These are phyloP conservation scores for Oligia latruncula DNA, from an alignment of 2,888 invertebrate genomes.

Conservation along the genomic window DNA sequence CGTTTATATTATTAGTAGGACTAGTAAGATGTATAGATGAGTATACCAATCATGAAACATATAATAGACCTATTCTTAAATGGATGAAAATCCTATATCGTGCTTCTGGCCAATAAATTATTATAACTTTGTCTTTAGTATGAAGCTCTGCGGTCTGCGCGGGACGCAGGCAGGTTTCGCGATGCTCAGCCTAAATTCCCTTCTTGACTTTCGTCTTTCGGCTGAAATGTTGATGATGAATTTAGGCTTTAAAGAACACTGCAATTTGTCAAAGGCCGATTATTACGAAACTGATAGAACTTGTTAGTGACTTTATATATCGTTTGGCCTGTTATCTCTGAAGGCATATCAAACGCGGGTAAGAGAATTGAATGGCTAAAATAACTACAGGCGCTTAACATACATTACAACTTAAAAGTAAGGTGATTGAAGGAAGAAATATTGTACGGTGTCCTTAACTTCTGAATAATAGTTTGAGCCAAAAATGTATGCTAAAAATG, in stretches of 20 bases:
- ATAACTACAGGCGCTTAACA: conserved; percentile 38
- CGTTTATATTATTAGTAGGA: too few relatives aligned
- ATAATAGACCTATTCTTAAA: too few relatives aligned
- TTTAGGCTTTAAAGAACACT: background rate
- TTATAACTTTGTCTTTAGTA: too few relatives aligned
- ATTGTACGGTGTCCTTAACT: background rate
- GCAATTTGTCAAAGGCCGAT: too few relatives aligned
- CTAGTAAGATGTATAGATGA: too few relatives aligned
- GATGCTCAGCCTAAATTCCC: too few relatives aligned
- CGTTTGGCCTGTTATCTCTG: background rate
- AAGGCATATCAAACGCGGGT: background rate
- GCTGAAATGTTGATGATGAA: background rate
- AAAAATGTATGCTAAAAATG: background rate
- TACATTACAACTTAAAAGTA: background rate
- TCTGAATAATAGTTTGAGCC: background rate
- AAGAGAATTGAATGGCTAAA: background rate
- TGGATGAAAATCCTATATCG: too few relatives aligned
- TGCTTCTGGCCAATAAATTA: too few relatives aligned
- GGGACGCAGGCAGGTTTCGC: too few relatives aligned
- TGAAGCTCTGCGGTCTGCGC: too few relatives aligned
- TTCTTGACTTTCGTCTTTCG: background rate
- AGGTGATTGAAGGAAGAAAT: background rate
- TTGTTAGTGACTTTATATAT: background rate
- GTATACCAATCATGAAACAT: too few relatives aligned
- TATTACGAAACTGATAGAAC: background rate